Percentiles rank a stretch among this genome's conserved stretches.
Evolutionary conservation across 1,140 invertebrate species (phyloP).

Genomic region (Calosoma granatense): DNA sequence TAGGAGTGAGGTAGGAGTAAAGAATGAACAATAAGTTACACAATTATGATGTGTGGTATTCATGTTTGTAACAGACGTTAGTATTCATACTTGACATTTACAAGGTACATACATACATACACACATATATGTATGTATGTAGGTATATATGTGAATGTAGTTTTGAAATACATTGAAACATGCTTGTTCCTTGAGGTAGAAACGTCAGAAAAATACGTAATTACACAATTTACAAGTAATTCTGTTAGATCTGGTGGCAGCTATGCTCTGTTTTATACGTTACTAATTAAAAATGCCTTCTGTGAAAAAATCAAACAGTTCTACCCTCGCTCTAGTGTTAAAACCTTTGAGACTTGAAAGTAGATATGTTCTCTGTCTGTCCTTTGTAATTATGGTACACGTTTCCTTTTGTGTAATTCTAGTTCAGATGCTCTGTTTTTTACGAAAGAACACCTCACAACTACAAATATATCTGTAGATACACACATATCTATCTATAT

Average conservation of each 20-base stretch:
- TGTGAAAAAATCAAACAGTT: not conserved
- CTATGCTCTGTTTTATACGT: not conserved
- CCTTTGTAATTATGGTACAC: not conserved
- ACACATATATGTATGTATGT: constrained; percentile 1
- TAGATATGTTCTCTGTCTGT: not conserved
- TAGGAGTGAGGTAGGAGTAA: too few species aligned
- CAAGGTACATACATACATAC: not conserved
- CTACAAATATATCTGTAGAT: too few species aligned
- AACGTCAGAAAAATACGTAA: not conserved
- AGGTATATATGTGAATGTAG: not conserved
- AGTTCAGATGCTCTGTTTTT: not conserved
- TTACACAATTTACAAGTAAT: not conserved
- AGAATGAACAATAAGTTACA: too few species aligned
- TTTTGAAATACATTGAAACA: not conserved
- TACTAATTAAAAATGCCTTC: not conserved
- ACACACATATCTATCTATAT: not conserved
- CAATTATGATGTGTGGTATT: too few species aligned
- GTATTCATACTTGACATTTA: too few species aligned
- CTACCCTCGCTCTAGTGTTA: not conserved
- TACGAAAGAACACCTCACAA: not conserved
- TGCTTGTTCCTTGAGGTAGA: not conserved
- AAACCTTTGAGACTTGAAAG: not conserved
- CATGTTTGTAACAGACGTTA: too few species aligned
- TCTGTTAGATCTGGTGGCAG: not conserved
- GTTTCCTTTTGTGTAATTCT: not conserved